A percentile compares a stretch with the other conserved stretches of the same genome.
phyloP scores from a whole-genome alignment of 2,888 invertebrate genomes.

The Neoascia interrupta region DNA sequence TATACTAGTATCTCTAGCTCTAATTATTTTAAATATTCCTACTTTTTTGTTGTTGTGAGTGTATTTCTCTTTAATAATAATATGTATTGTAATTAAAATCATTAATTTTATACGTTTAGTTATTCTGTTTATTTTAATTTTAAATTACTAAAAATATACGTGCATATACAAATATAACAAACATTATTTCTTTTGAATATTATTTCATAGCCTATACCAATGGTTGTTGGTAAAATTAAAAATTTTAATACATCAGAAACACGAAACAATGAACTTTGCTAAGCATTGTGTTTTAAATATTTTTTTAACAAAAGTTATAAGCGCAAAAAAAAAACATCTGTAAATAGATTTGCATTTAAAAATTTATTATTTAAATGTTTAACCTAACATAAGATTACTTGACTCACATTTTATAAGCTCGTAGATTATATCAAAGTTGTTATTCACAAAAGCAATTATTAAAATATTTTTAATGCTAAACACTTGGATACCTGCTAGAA shows the following conservation, averaged over 20 bases:
- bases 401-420: slow-evolving; percentile 63
- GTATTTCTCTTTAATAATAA: slow-evolving; percentile 35
- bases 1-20: slow-evolving; percentile 26
- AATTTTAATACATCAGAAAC: slow-evolving; percentile 15
- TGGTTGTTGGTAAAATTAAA: slow-evolving; percentile 19
- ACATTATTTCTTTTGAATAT: slow-evolving; percentile 47
- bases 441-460: slow-evolving; percentile 39
- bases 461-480: no score
- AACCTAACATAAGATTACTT: slow-evolving; percentile 50
- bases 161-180: slow-evolving; percentile 49
- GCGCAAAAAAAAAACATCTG: slow-evolving; percentile 50
- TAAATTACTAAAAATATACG: slow-evolving; percentile 59
- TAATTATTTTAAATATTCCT: slow-evolving; percentile 62
- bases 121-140: slow-evolving; percentile 14
- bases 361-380: slow-evolving; percentile 40
- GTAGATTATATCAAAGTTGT: slow-evolving; percentile 50
- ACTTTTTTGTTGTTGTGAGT: slow-evolving; percentile 35
- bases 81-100: slow-evolving; percentile 46
- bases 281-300: slow-evolving; percentile 22
- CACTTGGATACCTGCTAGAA: no score
- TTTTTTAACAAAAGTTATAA: slow-evolving; percentile 29
- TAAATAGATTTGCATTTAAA: slow-evolving; percentile 51
- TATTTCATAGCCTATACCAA: slow-evolving; percentile 44
- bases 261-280: slow-evolving; percentile 29
- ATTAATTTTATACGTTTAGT: slow-evolving; percentile 53